phyloP scores from a whole-genome alignment of 2,888 invertebrate species.

The Sinohyriopsis cumingii region DNA sequence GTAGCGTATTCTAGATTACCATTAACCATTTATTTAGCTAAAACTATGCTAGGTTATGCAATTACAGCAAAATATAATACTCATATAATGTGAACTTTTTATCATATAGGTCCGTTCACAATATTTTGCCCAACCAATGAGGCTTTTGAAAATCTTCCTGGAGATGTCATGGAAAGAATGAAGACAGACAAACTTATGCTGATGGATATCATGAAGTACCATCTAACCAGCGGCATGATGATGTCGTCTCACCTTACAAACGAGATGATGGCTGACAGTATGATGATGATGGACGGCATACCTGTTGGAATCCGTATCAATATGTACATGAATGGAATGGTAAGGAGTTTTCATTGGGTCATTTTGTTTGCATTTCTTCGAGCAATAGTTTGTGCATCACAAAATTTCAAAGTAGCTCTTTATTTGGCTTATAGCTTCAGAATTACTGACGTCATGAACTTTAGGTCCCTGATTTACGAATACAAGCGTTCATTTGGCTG shows the following conservation, averaged over 20 bases:
- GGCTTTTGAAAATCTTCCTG: constrained; percentile 42
- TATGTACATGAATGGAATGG: constrained; percentile 43
- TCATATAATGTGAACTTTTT: background rate
- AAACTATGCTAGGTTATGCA: too few relatives aligned
- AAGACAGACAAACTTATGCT: constrained; percentile 36
- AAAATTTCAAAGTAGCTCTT: too few relatives aligned
- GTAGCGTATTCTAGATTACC: too few relatives aligned
- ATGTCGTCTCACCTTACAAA: constrained; percentile 44
- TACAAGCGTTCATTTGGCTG: too few relatives aligned
- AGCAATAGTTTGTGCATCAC: too few relatives aligned
- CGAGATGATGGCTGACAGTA: constrained; percentile 37
- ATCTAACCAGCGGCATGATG: constrained; percentile 63
- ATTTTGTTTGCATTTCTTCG: too few relatives aligned
- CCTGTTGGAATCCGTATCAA: constrained; percentile 39
- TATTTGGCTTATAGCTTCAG: too few relatives aligned
- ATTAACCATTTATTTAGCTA: too few relatives aligned
- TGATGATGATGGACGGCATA: constrained; percentile 19
- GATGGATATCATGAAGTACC: constrained; percentile 61
- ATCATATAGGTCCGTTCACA: constrained; percentile 31
- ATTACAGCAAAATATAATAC: too few relatives aligned
- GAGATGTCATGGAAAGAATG: constrained; percentile 24
- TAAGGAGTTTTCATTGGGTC: constrained; percentile 4
- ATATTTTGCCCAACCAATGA: constrained; percentile 49
- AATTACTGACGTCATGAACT: too few relatives aligned
- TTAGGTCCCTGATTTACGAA: too few relatives aligned